A percentile compares a stretch with the other conserved stretches of the same genome.
phyloP scores from a whole-genome alignment of 2,888 invertebrate species.

The Tortricodes alternella region DNA sequence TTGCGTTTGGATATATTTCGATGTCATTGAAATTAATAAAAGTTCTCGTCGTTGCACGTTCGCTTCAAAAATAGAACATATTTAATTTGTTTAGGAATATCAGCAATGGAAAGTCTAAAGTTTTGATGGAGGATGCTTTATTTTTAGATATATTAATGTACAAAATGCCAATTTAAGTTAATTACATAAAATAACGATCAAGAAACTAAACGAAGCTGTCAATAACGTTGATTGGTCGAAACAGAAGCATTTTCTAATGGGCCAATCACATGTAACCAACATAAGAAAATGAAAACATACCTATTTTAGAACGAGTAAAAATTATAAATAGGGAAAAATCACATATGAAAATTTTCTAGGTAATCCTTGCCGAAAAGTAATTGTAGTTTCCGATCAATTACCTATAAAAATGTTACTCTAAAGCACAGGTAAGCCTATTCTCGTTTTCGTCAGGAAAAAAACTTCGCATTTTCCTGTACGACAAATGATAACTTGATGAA shows the following conservation, averaged over 20 bases:
- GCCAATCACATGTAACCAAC: slow-evolving; percentile 16
- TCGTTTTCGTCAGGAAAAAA: slow-evolving; percentile 5
- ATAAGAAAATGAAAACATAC: slow-evolving; percentile 27
- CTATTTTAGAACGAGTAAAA: slow-evolving; percentile 39
- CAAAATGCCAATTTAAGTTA: slow-evolving; percentile 1
- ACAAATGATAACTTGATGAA: slow-evolving; percentile 16
- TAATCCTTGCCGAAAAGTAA: slow-evolving; percentile 58
- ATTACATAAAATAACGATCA: slow-evolving; percentile 7
- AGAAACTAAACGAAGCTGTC: slow-evolving; percentile 9
- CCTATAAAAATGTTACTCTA: slow-evolving; percentile 57
- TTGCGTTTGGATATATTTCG: slow-evolving; percentile 9
- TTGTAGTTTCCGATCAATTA: slow-evolving; percentile 47
- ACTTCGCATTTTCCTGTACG: slow-evolving; percentile 2
- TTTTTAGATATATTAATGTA: background rate
- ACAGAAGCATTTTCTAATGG: background rate
- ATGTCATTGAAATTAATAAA: slow-evolving; percentile 26
- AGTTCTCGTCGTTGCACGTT: no score
- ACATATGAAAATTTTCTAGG: slow-evolving; percentile 56
- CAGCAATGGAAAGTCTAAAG: no score
- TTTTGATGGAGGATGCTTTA: no score
- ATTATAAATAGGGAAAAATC: slow-evolving; percentile 63
- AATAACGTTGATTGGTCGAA: slow-evolving; percentile 15
- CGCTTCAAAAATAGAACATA: no score
- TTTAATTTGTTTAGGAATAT: no score
- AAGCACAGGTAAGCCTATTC: slow-evolving; percentile 57